Percentiles rank a stretch among this genome's conserved stretches.
Conservation (phyloP, 1,140 invertebrate species). For the Solenopsis fugax region DNA sequence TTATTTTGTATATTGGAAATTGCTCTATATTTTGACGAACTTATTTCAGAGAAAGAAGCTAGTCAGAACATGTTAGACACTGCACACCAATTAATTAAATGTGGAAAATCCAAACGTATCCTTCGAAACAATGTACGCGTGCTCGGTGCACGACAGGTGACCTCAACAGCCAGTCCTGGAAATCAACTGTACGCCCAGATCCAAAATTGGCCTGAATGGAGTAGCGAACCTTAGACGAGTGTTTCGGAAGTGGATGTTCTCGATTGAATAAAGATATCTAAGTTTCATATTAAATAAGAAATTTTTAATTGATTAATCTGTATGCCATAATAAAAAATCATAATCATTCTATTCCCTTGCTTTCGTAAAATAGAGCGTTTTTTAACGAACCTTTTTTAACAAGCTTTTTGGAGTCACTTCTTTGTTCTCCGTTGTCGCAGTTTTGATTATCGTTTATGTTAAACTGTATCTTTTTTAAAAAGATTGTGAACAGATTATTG, state of each 20-base stretch:
- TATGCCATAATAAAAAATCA: too few relatives aligned
- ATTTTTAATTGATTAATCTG: too few relatives aligned
- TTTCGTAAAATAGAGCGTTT: too few relatives aligned
- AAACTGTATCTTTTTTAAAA: too few relatives aligned
- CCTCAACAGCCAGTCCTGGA: constrained; percentile 89
- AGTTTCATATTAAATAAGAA: too few relatives aligned
- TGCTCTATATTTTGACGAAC: not conserved
- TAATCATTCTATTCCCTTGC: too few relatives aligned
- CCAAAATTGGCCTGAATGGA: constrained; percentile 81
- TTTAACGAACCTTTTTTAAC: too few relatives aligned
- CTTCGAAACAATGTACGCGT: constrained; percentile 88
- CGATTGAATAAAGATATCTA: too few relatives aligned
- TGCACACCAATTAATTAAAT: constrained; percentile 88
- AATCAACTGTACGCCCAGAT: constrained; percentile 87
- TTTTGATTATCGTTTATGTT: too few relatives aligned
- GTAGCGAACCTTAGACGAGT: not conserved
- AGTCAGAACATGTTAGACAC: constrained; percentile 87
- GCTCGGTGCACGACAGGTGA: constrained; percentile 89
- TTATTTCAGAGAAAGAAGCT: constrained; percentile 88
- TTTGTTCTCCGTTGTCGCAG: too few relatives aligned
- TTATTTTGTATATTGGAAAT: constrained; percentile 27
- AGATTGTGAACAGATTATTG: too few relatives aligned
- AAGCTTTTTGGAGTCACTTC: too few relatives aligned
- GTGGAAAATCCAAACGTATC: constrained; percentile 88
- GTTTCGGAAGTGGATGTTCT: not conserved